Base-by-base conservation (phyloP, 2,113 vertebrate species). In the Lagopus muta region DNA sequence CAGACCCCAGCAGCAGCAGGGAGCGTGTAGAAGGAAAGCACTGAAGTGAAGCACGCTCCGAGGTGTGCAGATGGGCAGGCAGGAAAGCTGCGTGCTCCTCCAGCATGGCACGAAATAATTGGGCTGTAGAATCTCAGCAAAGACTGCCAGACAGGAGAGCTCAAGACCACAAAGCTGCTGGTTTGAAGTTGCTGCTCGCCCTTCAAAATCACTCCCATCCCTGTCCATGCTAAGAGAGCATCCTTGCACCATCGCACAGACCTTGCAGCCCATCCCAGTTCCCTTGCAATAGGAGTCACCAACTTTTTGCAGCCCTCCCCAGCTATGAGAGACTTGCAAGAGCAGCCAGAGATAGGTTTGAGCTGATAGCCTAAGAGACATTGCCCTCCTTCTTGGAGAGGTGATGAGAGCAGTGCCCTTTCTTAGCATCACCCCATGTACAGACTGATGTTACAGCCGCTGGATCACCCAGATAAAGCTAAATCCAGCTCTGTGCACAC, bases 301-400 rank as follows among this genome's bases (percentile, higher is more conserved):
- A 64, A 50, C 61, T 64, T 8, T 60, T 16, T 36, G 25, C 66
- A 50, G 88, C 38, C 54, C 36, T 47, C 89, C 36, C 50, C 50
- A 45, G 30, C 4, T 17, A 27, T 7, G 21, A 61, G 45, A 61
- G 43, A 32, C 40, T 45, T 30, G 19, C 13, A 45, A 45, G 30
- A 67, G 65, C 20, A 10, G n/a, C 30, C 20, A n/a, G 42, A n/a
- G 42, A n/a, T 22, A 52, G 45, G 24, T 10, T 28, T 45, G 52
- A 62, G 13, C 42, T 8, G 1, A 40, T 2, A 15, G 19, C 8
- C 11, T 11, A 17, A 55, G 38, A 86, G 34, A 72, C 3, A 0
- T 2, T 12, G 30, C 8, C 19, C 28, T 1, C 1, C 30, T 22
- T 64, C 32, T 24, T 0, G 0, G 36, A 57, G 45, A 30, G 40